A percentile compares a stretch with the other conserved stretches of the same genome.
Evolutionary conservation across 2,888 invertebrate species (phyloP).

Genomic region (Melangyna quadrimaculata): DNA sequence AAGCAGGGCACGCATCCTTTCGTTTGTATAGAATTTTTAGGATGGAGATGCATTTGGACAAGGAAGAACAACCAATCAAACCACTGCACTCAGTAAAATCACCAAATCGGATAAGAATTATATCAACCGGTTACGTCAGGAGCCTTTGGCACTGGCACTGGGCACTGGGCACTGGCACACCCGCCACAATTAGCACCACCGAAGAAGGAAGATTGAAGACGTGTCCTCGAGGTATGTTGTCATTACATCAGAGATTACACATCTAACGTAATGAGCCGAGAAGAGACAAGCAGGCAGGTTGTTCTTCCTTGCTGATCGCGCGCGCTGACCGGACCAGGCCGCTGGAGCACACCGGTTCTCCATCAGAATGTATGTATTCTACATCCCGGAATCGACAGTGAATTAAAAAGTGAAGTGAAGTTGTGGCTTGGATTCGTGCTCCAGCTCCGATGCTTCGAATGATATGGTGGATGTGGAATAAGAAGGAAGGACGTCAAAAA

Average conservation of each 20-base stretch:
- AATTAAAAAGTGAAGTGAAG: slow-evolving; percentile 70
- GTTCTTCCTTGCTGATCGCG: neutral
- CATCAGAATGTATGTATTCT: no score
- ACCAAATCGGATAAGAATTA: slow-evolving; percentile 19
- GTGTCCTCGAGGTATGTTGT: slow-evolving; percentile 22
- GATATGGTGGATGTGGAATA: neutral
- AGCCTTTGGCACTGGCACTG: neutral
- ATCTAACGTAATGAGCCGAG: slow-evolving; percentile 18
- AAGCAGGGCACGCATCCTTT: slow-evolving; percentile 42
- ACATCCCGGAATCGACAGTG: slow-evolving; percentile 69
- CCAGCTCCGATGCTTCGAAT: neutral
- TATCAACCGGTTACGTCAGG: slow-evolving; percentile 44
- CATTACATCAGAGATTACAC: slow-evolving; percentile 50
- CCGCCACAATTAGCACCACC: neutral
- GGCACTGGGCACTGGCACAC: slow-evolving; percentile 26
- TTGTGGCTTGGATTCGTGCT: slow-evolving; percentile 16
- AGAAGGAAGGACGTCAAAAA: slow-evolving; percentile 66
- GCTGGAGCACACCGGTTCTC: slow-evolving; percentile 25
- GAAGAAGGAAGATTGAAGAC: slow-evolving; percentile 13
- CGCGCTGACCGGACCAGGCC: neutral
- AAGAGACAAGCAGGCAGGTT: neutral
- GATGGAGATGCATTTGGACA: neutral
- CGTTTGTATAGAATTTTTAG: slow-evolving; percentile 22
- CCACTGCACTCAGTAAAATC: slow-evolving; percentile 16
- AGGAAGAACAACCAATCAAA: slow-evolving; percentile 38